phyloP scores from a whole-genome alignment of 1,140 invertebrate species.

The Brachionus rotundiformis region DNA sequence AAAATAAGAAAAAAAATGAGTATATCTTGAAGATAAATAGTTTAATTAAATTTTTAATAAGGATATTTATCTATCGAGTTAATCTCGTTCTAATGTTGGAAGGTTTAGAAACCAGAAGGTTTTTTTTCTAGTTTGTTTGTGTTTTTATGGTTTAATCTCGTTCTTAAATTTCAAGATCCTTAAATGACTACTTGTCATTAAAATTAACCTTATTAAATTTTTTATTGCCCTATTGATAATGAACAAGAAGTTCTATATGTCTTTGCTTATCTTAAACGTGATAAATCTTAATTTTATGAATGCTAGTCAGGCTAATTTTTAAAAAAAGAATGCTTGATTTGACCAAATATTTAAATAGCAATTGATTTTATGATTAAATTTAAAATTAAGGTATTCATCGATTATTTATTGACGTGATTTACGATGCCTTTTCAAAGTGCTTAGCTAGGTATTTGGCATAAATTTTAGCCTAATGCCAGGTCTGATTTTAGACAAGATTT shows the following conservation, averaged over 20 bases:
- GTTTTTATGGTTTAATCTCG: constrained; percentile 24
- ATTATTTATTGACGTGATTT: constrained; percentile 43
- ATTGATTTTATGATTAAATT: constrained; percentile 26
- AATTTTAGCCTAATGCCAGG: neutral
- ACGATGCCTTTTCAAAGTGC: neutral
- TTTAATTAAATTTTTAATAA: constrained; percentile 21
- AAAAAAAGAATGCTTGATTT: neutral
- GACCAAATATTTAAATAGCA: constrained; percentile 34
- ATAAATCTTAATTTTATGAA: constrained; percentile 44
- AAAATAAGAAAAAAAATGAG: neutral
- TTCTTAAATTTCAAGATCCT: constrained; percentile 7
- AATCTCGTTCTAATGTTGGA: constrained; percentile 18
- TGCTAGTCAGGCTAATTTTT: constrained; percentile 14
- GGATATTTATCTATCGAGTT: constrained; percentile 31
- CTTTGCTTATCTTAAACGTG: constrained; percentile 35
- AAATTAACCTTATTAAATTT: constrained; percentile 41
- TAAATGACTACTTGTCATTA: constrained; percentile 39
- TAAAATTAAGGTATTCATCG: constrained; percentile 6
- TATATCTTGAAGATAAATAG: constrained; percentile 16
- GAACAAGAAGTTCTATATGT: constrained; percentile 14
- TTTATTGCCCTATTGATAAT: constrained; percentile 39
- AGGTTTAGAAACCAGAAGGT: constrained; percentile 24
- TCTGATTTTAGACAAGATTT: constrained; percentile 4
- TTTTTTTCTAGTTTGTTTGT: constrained; percentile 26
- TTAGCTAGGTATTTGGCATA: neutral